Evolutionary conservation across 2,113 vertebrate species (phyloP), one percentile per base, ranked within the genome.

Genomic region (Chaetodon auriga): DNA sequence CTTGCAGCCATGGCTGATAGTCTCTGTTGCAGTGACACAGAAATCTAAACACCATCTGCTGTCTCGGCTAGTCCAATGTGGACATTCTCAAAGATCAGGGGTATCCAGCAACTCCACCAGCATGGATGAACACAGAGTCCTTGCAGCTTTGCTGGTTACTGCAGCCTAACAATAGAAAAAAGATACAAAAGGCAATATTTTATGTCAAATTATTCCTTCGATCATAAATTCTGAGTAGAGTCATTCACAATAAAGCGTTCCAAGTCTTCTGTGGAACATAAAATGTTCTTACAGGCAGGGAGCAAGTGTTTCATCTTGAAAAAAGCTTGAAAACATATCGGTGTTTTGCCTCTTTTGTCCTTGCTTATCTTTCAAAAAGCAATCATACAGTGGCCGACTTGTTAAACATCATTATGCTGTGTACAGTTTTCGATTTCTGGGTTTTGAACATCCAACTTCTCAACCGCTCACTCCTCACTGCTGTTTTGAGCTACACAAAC

Each of bases 41-140:
- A 45, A 81, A 46, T 79, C 18, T 74, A 62, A 81, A 63, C 43
- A 53, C 30, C 54, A 70, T 79, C 61, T 82, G 70, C 2, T 64
- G 49, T 11, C 75, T 36, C 18, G 15, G 43, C 58, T 65, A 25
- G 61, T 74, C 74, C 25, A 55, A 11, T 36, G 69, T 75, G 63
- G 63, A 69, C 62, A 36, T 61, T 18, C 21, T 76, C 35, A 55
- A 21, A 15, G 25, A 81, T 60, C 54, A 61, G 25, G 72, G 11
- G 4, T 9, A 61, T 8, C 21, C 19, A 43, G 19, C n/a, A n/a
- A 45, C 65, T 60, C 66, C 8, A 70, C 16, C 30, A 51, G 70
- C n/a, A 55, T 13, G 54, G 49, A 45, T 38, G 13, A 36, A 43
- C 19, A 43, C 19, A 7, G n/a, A 70, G 21, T 54, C 55, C 2